Conservation (phyloP, 1,140 invertebrate species). For the Drosophila ercepeae region DNA sequence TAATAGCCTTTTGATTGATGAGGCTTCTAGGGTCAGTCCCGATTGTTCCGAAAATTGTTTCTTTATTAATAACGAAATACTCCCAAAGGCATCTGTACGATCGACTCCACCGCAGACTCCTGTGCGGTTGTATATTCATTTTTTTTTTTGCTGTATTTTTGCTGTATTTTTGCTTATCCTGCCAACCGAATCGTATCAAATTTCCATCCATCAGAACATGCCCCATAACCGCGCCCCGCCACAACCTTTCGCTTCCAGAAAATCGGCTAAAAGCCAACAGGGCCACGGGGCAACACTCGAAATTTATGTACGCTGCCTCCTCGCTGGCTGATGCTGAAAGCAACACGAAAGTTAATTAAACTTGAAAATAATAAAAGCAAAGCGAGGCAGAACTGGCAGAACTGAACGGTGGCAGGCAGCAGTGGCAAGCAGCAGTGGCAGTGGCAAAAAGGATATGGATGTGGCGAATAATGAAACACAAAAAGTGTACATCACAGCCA, state of each 20-base stretch:
- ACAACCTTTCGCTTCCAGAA: neutral
- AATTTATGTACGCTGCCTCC: constrained; percentile 64
- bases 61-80: constrained; percentile 2
- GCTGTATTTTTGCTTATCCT: constrained; percentile 20
- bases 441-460: constrained; percentile 2
- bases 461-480: constrained; percentile 71
- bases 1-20: neutral
- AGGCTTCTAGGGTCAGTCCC: neutral
- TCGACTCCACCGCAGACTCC: constrained; percentile 36
- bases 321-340: constrained; percentile 54
- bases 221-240: constrained; percentile 6
- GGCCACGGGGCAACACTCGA: constrained; percentile 55
- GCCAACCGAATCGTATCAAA: constrained; percentile 64
- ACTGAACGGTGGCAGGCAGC: constrained; percentile 18
- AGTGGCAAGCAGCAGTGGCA: too few species aligned
- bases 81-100: constrained; percentile 11
- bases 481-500: constrained; percentile 65
- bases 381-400: constrained; percentile 33
- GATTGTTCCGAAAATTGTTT: constrained; percentile 4
- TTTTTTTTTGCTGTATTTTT: neutral
- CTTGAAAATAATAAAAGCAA: constrained; percentile 81
- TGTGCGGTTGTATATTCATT: constrained; percentile 2
- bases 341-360: constrained; percentile 80
- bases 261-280: constrained; percentile 43
- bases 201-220: constrained; percentile 40